A percentile compares a stretch with the other conserved stretches of the same genome.
Conservation (phyloP, 2,797 vertebrate species). For the Euphonia xanthogaster region DNA sequence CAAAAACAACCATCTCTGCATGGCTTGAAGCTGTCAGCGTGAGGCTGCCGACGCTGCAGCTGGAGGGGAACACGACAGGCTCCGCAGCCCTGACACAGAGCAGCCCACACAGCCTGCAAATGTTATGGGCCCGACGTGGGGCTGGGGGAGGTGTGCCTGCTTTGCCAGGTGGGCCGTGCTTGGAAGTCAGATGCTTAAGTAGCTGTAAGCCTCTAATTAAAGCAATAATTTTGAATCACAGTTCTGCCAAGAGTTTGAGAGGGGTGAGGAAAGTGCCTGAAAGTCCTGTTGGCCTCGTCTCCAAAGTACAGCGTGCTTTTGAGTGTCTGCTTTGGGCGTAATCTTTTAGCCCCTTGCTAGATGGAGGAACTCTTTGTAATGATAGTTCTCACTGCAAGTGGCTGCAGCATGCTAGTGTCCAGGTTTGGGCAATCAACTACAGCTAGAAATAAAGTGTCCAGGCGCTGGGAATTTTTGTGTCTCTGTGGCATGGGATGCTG, state of each 20-base stretch:
- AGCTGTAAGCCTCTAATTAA: not conserved
- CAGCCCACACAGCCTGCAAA: slow-evolving; percentile 53
- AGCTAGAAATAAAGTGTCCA: not conserved
- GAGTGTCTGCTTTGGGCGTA: not conserved
- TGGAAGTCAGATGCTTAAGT: slow-evolving; percentile 25
- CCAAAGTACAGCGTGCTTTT: not conserved
- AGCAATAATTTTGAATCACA: not conserved
- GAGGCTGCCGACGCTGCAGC: not conserved
- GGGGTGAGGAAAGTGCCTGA: not conserved
- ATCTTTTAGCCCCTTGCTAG: not conserved
- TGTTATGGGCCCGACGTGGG: not conserved
- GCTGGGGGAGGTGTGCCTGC: slow-evolving; percentile 7
- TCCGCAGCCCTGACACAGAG: not conserved
- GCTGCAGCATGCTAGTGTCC: not conserved
- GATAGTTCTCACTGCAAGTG: not conserved
- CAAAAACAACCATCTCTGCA: slow-evolving; percentile 51
- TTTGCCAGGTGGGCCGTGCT: slow-evolving; percentile 14
- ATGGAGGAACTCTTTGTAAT: not conserved
- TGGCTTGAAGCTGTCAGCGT: slow-evolving; percentile 31
- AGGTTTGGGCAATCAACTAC: not conserved
- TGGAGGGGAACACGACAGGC: not conserved
- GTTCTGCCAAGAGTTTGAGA: not conserved
- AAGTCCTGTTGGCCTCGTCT: not conserved
- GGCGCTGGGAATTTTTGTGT: not conserved
- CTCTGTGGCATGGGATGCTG: not conserved